Conservation (phyloP, 2,797 vertebrate genomes). For the Ctenopoma multispine region DNA sequence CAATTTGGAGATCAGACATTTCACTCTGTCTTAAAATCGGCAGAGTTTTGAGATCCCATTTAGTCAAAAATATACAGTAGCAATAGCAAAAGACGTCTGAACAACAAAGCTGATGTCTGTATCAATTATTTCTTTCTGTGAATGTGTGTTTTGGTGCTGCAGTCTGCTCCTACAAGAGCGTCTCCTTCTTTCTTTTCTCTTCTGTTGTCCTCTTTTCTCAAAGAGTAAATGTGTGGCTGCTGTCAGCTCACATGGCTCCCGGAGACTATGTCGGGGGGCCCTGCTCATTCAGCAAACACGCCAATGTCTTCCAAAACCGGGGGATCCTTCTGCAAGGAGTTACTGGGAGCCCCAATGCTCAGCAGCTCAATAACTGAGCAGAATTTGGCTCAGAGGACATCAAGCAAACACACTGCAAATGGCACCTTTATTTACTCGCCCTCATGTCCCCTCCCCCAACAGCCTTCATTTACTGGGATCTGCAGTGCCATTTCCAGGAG, state of each 20-base stretch:
- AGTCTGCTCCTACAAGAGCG: constrained; percentile 55
- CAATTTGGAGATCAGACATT: constrained; percentile 38
- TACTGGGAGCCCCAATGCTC: constrained; percentile 41
- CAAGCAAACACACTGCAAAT: constrained; percentile 82
- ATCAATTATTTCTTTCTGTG: constrained; percentile 57
- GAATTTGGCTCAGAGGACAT: constrained; percentile 68
- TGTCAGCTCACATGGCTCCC: constrained; percentile 73
- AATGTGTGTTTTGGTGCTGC: constrained; percentile 56
- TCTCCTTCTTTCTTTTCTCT: constrained; percentile 62
- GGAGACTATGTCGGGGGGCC: constrained; percentile 50
- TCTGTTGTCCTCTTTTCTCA: constrained; percentile 55
- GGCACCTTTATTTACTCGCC: constrained; percentile 81
- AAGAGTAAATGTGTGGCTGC: constrained; percentile 62
- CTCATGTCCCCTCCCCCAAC: constrained; percentile 58
- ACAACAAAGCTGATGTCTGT: constrained; percentile 1
- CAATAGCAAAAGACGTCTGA: constrained; percentile 38
- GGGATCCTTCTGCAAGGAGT: constrained; percentile 42
- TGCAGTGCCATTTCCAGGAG: constrained; percentile 71
- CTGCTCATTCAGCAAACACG: constrained; percentile 68
- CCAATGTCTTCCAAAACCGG: constrained; percentile 49
- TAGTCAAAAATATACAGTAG: constrained; percentile 45
- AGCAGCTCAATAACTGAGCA: constrained; percentile 64
- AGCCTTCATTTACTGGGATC: constrained; percentile 77
- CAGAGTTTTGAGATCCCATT: constrained; percentile 26
- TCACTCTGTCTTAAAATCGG: constrained; percentile 13